Evolutionary conservation across 2,797 vertebrate species (phyloP).

Genomic region (Trachurus trachurus): DNA sequence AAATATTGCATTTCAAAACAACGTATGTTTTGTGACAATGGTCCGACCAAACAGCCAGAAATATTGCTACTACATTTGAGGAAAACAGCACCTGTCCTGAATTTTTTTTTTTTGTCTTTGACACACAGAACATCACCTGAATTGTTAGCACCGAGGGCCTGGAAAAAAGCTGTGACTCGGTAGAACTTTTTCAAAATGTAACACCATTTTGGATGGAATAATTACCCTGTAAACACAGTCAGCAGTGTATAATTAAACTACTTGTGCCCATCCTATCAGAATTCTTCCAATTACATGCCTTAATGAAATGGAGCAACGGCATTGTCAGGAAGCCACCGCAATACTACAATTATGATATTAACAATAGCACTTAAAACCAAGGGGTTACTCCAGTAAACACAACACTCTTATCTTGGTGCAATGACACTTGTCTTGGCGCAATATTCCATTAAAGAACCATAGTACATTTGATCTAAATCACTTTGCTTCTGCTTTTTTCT

Average conservation of each 20-base stretch:
- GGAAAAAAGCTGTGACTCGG: constrained; percentile 75
- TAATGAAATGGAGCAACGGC: constrained; percentile 88
- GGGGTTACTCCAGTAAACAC: constrained; percentile 88
- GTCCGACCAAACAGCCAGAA: constrained; percentile 21
- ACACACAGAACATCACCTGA: constrained; percentile 70
- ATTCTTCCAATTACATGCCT: constrained; percentile 91
- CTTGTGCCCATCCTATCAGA: constrained; percentile 90
- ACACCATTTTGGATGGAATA: constrained; percentile 87
- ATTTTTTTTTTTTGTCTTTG: constrained; percentile 68
- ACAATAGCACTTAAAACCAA: constrained; percentile 90
- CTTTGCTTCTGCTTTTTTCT: constrained; percentile 66
- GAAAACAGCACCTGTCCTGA: constrained; percentile 42
- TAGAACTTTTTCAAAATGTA: constrained; percentile 83
- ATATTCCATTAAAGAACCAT: constrained; percentile 82
- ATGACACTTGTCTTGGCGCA: constrained; percentile 84
- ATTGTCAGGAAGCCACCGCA: constrained; percentile 85
- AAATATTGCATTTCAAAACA: not conserved
- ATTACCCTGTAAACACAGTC: constrained; percentile 87
- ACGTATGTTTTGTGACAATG: not conserved
- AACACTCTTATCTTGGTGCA: constrained; percentile 83
- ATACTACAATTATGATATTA: constrained; percentile 90
- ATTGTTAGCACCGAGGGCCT: constrained; percentile 67
- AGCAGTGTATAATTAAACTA: constrained; percentile 88
- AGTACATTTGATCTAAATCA: constrained; percentile 85
- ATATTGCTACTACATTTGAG: constrained; percentile 32